Conservation (phyloP, 1,140 invertebrate species). For the Reticulitermes speratus region DNA sequence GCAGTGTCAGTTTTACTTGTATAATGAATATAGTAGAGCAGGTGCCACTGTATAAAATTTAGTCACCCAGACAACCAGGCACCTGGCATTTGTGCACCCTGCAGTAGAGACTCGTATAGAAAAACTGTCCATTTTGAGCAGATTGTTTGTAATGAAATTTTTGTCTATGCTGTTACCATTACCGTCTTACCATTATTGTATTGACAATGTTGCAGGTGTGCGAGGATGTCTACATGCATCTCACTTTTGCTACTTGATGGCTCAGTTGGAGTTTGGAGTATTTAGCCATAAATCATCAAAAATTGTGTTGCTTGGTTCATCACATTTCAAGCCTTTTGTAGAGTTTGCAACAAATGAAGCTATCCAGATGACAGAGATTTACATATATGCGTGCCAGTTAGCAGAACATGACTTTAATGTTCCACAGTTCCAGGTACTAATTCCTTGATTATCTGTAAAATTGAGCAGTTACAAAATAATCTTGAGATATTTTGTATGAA, state of each 20-base stretch:
- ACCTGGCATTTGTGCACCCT: no score
- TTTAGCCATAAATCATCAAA: slow-evolving; percentile 63
- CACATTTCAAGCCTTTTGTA: slow-evolving; percentile 59
- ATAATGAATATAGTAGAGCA: no score
- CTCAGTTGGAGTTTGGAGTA: slow-evolving; percentile 71
- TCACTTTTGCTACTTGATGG: slow-evolving; percentile 92
- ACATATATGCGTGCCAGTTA: slow-evolving; percentile 86
- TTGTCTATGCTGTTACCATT: no score
- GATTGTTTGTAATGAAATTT: no score
- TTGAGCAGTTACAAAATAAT: background rate
- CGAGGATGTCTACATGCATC: slow-evolving; percentile 80
- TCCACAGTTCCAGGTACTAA: slow-evolving; percentile 65
- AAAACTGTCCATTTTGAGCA: no score
- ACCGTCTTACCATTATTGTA: no score
- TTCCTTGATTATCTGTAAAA: background rate
- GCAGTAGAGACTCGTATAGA: no score
- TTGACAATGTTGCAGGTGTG: slow-evolving; percentile 44
- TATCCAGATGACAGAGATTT: slow-evolving; percentile 91
- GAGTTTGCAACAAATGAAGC: slow-evolving; percentile 79
- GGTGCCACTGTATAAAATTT: no score
- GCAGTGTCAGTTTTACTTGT: no score
- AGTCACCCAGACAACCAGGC: no score
- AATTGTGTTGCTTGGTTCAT: slow-evolving; percentile 77
- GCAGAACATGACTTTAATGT: slow-evolving; percentile 73
- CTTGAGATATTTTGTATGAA: background rate